phyloP scores from a whole-genome alignment of 92 coral and sea anemone genomes.

The Phenganax subtilis region DNA sequence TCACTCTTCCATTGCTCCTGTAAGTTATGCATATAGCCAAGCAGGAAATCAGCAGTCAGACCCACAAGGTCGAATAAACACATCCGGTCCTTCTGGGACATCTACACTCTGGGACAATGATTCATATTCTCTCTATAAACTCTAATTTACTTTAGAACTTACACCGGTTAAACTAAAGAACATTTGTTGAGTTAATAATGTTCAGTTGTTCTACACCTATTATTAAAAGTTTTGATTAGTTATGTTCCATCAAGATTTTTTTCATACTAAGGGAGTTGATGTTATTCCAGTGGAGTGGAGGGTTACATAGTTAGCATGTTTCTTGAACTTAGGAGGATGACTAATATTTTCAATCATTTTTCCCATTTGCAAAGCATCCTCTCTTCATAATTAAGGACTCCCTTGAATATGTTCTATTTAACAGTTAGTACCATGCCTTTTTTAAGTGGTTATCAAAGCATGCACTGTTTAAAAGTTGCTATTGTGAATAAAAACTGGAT shows the following conservation, averaged over 20 bases:
- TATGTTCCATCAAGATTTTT: background rate
- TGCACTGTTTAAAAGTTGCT: conserved; percentile 10
- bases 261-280: background rate
- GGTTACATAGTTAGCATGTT: background rate
- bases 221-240: background rate
- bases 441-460: conserved; percentile 1
- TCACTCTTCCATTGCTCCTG: conserved; percentile 3
- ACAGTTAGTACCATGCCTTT: too few relatives aligned
- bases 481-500: background rate
- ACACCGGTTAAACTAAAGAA: background rate
- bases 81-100: background rate
- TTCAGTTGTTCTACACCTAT: background rate
- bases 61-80: conserved; percentile 4
- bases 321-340: background rate
- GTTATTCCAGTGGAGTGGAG: background rate
- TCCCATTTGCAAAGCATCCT: too few relatives aligned
- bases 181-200: background rate
- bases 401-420: too few relatives aligned
- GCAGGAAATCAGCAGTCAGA: conserved; percentile 8
- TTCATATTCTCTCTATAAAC: conserved; percentile 17
- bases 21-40: conserved; percentile 5
- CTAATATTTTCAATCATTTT: background rate
- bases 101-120: conserved; percentile 9
- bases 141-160: background rate
- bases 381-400: too few relatives aligned